phyloP scores from a whole-genome alignment of 2,888 invertebrate species.

The Halictus ligatus region DNA sequence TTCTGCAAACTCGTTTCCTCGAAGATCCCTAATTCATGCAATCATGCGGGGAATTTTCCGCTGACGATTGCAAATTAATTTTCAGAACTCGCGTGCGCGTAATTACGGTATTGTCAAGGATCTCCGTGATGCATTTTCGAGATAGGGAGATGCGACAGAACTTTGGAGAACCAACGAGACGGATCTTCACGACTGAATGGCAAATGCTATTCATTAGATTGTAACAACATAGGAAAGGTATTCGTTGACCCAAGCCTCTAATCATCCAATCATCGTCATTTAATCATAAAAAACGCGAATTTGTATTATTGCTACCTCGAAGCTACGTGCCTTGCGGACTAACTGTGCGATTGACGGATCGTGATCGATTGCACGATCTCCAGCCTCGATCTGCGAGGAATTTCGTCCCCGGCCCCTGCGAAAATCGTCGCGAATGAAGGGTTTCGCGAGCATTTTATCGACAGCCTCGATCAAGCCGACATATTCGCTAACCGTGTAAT shows the following conservation, averaged over 20 bases:
- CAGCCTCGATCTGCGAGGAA: conserved; percentile 24
- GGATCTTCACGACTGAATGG: neutral
- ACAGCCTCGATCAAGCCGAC: neutral
- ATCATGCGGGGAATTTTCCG: conserved; percentile 36
- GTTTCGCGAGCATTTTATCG: conserved; percentile 11
- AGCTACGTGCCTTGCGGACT: neutral
- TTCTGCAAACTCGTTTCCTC: neutral
- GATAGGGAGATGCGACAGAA: neutral
- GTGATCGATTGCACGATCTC: conserved; percentile 33
- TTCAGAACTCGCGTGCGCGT: neutral
- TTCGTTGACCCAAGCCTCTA: neutral
- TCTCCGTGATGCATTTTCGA: neutral
- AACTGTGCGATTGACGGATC: conserved; percentile 45
- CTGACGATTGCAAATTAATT: conserved; percentile 23
- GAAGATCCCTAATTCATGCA: neutral
- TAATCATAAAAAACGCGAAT: neutral
- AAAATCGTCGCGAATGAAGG: neutral
- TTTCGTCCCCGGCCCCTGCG: neutral
- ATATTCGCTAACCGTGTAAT: conserved; percentile 6
- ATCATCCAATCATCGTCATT: neutral
- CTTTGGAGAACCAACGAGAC: neutral
- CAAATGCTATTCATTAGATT: neutral
- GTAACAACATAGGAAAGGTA: neutral
- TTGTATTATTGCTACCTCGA: neutral
- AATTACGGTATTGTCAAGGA: neutral